A percentile compares a stretch with the other conserved stretches of the same genome.
phyloP scores from a whole-genome alignment of 2,888 invertebrate species.

The Anagyrus pseudococci region DNA sequence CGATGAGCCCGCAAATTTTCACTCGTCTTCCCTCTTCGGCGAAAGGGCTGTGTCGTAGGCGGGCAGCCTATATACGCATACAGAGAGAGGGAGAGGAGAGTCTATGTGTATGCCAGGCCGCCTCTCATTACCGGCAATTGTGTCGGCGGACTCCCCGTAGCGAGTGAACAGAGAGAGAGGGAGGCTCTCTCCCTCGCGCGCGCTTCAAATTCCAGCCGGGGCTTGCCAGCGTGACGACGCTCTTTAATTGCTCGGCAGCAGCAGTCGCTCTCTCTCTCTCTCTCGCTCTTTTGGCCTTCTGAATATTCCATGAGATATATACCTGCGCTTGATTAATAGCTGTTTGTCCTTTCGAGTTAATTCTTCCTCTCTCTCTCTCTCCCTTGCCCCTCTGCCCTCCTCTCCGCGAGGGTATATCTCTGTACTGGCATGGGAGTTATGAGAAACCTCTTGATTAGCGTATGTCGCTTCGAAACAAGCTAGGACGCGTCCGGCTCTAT shows the following conservation, averaged over 20 bases:
- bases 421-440: background rate
- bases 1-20: no score
- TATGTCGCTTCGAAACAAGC: no score
- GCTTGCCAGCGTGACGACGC: conserved; percentile 54
- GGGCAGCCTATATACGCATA: no score
- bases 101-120: conserved; percentile 40
- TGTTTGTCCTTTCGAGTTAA: conserved; percentile 1
- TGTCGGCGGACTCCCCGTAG: conserved; percentile 48
- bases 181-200: conserved; percentile 21
- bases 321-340: background rate
- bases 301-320: background rate
- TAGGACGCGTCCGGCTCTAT: background rate
- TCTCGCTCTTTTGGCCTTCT: background rate
- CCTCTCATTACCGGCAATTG: conserved; percentile 61
- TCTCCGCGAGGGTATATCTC: no score
- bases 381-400: no score
- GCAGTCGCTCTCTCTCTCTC: background rate
- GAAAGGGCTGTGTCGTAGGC: no score
- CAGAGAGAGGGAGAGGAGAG: conserved; percentile 28
- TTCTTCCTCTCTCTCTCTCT: background rate
- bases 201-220: conserved; percentile 14
- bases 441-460: no score
- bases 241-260: conserved; percentile 60
- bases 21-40: no score
- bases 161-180: no score